These are phyloP conservation scores for Zootoca vivipara DNA, from an alignment of 2,113 vertebrate genomes.

Conservation along the genomic window DNA sequence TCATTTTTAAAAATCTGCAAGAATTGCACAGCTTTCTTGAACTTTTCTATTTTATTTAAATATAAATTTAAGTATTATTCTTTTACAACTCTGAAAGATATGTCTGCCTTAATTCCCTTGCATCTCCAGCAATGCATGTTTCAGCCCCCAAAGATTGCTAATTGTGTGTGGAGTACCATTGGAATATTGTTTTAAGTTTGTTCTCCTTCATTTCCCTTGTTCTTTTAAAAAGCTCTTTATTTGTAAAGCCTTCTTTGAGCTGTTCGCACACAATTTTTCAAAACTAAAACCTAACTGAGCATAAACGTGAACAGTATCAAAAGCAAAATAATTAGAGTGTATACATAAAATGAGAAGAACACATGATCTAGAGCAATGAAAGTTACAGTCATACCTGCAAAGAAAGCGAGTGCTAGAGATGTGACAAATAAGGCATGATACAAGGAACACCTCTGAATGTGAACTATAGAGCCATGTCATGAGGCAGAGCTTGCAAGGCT, in stretches of 20 bases:
- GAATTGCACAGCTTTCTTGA: background rate
- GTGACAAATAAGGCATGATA: background rate
- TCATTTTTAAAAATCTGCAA: background rate
- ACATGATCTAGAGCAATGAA: background rate
- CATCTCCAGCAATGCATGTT: too few species aligned
- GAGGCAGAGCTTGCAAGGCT: background rate
- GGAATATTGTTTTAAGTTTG: too few species aligned
- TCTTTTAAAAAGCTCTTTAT: too few species aligned
- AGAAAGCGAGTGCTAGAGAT: background rate
- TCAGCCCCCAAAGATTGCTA: too few species aligned
- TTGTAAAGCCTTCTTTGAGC: too few species aligned
- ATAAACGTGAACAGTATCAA: background rate
- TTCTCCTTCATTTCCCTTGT: too few species aligned
- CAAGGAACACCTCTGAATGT: background rate
- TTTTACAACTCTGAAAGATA: too few species aligned
- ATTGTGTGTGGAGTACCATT: too few species aligned
- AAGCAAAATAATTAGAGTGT: background rate
- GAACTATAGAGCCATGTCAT: background rate
- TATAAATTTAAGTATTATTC: background rate
- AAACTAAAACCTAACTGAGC: background rate
- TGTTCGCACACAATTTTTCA: background rate
- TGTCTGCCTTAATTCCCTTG: too few species aligned
- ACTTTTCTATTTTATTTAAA: background rate
- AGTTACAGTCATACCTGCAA: background rate
- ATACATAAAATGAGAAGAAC: background rate